Evolutionary conservation across 2,888 invertebrate genomes (phyloP), one percentile per base, ranked within the genome.

Genomic region (Venustoraphidia nigricollis): DNA sequence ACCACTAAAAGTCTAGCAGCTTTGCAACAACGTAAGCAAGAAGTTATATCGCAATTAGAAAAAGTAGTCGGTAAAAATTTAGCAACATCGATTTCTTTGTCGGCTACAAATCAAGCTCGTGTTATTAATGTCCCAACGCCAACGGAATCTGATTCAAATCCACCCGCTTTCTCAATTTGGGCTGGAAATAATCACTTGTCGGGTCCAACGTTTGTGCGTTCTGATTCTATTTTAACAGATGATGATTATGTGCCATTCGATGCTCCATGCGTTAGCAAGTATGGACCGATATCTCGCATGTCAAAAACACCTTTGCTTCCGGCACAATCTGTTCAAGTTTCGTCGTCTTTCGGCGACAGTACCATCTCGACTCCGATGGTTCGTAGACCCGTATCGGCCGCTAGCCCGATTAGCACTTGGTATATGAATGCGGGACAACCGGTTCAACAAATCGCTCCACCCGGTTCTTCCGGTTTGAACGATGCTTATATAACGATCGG

Each of bases 171-270:
- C 66, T 66, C 53, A 10, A 47, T 47, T 36, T 65, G 62, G 60
- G 55, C 61, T 9, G 60, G 60, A 9, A 62, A 64, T 38, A 54
- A 57, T 14, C 11, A 35, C n/a, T 13, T 46, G 13, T 51, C 60
- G 8, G 59, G 58, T 11, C 66, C 66, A 2, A 64, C 65, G 13
- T 71, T 69, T 55, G 69, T 71, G 9, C 65, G 74, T 47, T 69
- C 73, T 14, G 75, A 76, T 58, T 69, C 73, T 1, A 69, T 75
- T 52, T 59, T 76, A 44, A 71, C 74, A 37, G 76, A 79, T 53
- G 80, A 79, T 56, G 77, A 78, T 57, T 77, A 79, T 58, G 76
- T 81, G 47, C 80, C 81, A 8, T 81, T 79, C 61, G 80, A 79
- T 58, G 69, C 75, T 36, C 76, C 79, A 2, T 68, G 76, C 27